Evolutionary conservation across 2,113 vertebrate genomes (phyloP).

Genomic region (Seriola aureovittata): DNA sequence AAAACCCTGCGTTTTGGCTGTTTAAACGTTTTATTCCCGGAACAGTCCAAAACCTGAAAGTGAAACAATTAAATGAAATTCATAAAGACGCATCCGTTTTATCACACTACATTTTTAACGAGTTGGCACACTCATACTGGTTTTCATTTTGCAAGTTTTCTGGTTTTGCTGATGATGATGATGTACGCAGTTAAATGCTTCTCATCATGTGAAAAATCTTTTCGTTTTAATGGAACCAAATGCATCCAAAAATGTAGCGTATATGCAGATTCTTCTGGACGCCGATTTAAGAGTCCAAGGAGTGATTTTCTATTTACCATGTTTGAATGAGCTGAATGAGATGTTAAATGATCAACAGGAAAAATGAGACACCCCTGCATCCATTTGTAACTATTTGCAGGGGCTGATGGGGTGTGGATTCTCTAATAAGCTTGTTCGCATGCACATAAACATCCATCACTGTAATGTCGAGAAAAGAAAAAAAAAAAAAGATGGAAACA

Average conservation of each 20-base stretch:
- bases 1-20: not conserved
- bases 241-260: not conserved
- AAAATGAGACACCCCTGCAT: slow-evolving; percentile 35
- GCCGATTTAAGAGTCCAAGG: not conserved
- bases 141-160: not conserved
- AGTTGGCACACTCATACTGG: not conserved
- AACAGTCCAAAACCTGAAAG: not conserved
- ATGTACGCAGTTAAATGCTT: not conserved
- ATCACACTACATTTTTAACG: not conserved
- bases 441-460: slow-evolving; percentile 58
- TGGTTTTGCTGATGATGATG: slow-evolving; percentile 1
- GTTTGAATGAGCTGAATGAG: slow-evolving; percentile 50
- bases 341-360: slow-evolving; percentile 44
- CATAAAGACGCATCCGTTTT: not conserved
- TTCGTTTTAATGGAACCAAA: slow-evolving; percentile 17
- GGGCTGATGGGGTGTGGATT: slow-evolving; percentile 54
- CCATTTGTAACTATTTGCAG: slow-evolving; percentile 60
- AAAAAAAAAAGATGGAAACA: not conserved
- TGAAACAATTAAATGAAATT: not conserved
- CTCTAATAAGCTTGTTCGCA: slow-evolving; percentile 52
- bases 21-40: not conserved
- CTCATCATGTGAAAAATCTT: not conserved
- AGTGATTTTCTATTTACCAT: slow-evolving; percentile 25
- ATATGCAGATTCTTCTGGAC: not conserved
- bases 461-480: slow-evolving; percentile 3